Evolutionary conservation across 2,888 invertebrate species (phyloP).

Genomic region (Cecidostiba fungosa): DNA sequence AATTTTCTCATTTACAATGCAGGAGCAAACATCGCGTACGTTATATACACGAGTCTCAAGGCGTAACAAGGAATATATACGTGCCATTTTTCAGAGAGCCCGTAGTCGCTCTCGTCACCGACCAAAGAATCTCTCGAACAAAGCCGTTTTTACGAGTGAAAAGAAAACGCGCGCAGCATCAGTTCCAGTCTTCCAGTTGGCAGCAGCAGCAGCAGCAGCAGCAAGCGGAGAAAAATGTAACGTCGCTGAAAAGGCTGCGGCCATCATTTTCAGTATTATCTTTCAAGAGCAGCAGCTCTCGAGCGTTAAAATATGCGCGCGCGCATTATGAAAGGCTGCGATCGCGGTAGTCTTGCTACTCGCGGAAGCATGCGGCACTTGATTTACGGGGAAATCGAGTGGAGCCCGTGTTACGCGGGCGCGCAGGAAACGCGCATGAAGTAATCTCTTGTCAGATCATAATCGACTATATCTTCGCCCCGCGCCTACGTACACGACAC

Average conservation of each 20-base stretch:
- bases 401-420: constrained; percentile 59
- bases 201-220: no score
- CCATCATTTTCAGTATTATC: constrained; percentile 40
- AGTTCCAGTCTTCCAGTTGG: no score
- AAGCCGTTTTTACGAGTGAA: constrained; percentile 26
- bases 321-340: constrained; percentile 24
- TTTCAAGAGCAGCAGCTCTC: neutral
- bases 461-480: constrained; percentile 50
- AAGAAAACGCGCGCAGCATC: neutral
- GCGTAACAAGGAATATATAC: neutral
- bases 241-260: constrained; percentile 25
- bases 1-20: constrained; percentile 26
- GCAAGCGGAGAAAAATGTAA: neutral
- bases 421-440: constrained; percentile 22
- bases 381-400: constrained; percentile 63
- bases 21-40: constrained; percentile 29
- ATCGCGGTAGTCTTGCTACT: neutral
- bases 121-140: neutral
- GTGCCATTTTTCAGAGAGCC: constrained; percentile 9
- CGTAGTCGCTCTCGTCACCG: neutral
- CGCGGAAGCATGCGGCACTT: constrained; percentile 27
- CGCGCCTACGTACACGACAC: constrained; percentile 25
- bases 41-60: neutral
- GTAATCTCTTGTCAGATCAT: constrained; percentile 60
- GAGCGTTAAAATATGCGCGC: constrained; percentile 24